Evolutionary conservation across 2,797 vertebrate genomes (phyloP).

Genomic region (Mareca strepera): DNA sequence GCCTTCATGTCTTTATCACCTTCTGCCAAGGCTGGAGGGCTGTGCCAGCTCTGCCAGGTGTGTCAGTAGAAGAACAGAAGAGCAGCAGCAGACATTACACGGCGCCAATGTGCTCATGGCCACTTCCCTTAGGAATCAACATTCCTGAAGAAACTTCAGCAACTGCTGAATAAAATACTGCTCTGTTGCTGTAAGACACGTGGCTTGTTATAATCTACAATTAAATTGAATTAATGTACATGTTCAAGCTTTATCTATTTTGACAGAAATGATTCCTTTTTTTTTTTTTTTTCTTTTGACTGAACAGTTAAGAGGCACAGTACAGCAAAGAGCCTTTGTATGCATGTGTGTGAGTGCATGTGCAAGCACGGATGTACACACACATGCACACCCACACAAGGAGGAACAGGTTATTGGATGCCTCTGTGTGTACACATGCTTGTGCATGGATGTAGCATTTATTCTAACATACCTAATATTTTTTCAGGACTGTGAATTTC

Average conservation of each 20-base stretch:
- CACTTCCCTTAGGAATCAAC: not conserved
- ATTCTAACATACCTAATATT: not conserved
- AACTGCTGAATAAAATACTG: not conserved
- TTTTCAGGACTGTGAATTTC: not conserved
- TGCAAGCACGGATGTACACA: too few relatives aligned
- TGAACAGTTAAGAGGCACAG: not conserved
- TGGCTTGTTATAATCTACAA: not conserved
- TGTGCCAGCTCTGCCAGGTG: conserved; percentile 29
- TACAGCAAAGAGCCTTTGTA: not conserved
- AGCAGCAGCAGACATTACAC: not conserved
- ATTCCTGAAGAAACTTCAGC: conserved; percentile 15
- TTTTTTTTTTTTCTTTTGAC: not conserved
- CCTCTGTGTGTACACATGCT: not conserved
- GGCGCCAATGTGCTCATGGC: not conserved
- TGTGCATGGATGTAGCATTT: not conserved
- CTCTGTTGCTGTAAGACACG: not conserved
- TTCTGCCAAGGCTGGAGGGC: conserved; percentile 15
- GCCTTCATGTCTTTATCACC: not conserved
- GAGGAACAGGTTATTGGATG: not conserved
- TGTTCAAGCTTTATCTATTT: not conserved
- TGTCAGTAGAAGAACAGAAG: not conserved
- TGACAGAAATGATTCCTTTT: rapidly evolving
- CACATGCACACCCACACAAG: too few relatives aligned
- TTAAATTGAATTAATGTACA: not conserved
- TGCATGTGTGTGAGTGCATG: not conserved